Conservation (phyloP, 1,140 invertebrate genomes). For the Neocloeon triangulifer region DNA sequence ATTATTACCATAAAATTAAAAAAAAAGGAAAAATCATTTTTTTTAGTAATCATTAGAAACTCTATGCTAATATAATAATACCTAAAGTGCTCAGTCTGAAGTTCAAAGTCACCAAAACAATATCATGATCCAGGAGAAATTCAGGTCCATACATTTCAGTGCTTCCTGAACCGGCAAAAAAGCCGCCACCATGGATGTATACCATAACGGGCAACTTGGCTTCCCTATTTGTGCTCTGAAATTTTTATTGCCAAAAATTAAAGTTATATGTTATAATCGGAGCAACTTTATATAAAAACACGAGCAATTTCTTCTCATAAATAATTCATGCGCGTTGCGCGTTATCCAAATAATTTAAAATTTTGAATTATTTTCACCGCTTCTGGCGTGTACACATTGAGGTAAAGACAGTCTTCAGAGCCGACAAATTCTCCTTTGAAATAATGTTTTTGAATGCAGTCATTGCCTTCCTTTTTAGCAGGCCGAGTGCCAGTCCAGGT, state of each 20-base stretch:
- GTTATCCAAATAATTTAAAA: too few relatives aligned
- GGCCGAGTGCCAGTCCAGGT: slow-evolving; percentile 32
- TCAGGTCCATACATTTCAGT: slow-evolving; percentile 44
- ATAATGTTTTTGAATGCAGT: slow-evolving; percentile 34
- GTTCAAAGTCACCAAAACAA: slow-evolving; percentile 18
- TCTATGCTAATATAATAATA: too few relatives aligned
- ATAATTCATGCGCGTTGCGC: too few relatives aligned
- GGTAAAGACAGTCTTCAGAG: slow-evolving; percentile 18
- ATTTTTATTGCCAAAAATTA: too few relatives aligned
- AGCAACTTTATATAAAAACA: too few relatives aligned
- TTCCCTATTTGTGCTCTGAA: too few relatives aligned
- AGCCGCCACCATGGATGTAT: slow-evolving; percentile 21
- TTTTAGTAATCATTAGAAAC: too few relatives aligned
- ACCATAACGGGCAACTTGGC: slow-evolving; percentile 8
- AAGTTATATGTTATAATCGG: too few relatives aligned
- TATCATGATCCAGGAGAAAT: slow-evolving; percentile 26
- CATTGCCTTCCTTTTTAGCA: slow-evolving; percentile 30
- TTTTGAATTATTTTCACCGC: too few relatives aligned
- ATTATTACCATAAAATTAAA: too few relatives aligned
- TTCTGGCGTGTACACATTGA: slow-evolving; percentile 18
- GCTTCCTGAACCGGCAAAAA: slow-evolving; percentile 39
- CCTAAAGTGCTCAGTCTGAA: slow-evolving; percentile 13
- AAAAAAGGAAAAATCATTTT: background rate
- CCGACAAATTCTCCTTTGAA: slow-evolving; percentile 8
- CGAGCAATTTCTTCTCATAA: too few relatives aligned